Evolutionary conservation across 2,113 vertebrate species (phyloP).

Genomic region (Alligator sinensis): DNA sequence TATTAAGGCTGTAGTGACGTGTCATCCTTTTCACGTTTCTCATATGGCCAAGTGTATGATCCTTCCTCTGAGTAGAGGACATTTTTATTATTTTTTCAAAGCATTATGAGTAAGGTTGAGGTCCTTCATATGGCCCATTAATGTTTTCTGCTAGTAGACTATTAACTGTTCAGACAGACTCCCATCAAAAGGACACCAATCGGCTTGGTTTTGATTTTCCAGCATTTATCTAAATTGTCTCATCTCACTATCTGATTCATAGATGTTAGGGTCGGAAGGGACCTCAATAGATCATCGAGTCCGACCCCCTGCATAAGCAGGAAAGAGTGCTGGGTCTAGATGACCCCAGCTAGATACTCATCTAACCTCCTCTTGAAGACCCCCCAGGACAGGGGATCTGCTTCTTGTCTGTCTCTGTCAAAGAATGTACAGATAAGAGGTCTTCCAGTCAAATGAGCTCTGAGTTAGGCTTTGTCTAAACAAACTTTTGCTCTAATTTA

Average conservation of each 20-base stretch:
- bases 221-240: background rate
- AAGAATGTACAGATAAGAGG: background rate
- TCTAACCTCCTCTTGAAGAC: no score
- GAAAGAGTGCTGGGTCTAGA: no score
- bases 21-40: background rate
- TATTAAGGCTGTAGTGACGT: background rate
- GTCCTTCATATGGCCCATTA: background rate
- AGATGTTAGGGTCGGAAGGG: no score
- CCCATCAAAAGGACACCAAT: background rate
- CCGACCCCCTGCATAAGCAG: no score
- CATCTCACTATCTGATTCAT: background rate
- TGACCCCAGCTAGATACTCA: no score
- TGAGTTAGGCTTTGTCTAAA: background rate
- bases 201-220: background rate
- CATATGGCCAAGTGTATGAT: background rate
- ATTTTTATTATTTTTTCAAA: background rate
- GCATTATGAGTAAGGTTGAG: background rate
- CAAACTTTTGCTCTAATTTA: background rate
- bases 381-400: no score
- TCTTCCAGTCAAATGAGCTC: background rate
- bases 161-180: background rate
- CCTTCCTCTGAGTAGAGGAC: background rate
- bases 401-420: no score
- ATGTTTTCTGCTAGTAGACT: rapidly evolving
- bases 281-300: no score